phyloP scores from a whole-genome alignment of 2,888 invertebrate species.

The Deroplatys truncata region DNA sequence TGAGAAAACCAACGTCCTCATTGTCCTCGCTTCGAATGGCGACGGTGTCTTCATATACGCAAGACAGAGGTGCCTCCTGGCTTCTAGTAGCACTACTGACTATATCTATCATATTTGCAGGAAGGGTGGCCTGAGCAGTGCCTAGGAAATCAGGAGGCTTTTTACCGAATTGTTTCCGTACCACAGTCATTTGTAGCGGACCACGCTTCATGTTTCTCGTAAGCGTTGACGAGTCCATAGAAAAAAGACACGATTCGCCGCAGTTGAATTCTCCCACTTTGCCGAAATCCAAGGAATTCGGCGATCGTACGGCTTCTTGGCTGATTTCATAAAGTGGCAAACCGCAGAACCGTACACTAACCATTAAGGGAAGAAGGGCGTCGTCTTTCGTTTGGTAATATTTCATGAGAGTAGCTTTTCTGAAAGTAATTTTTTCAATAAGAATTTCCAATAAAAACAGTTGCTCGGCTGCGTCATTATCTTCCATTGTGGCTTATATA shows the following conservation, averaged over 20 bases:
- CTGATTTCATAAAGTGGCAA: slow-evolving; percentile 36
- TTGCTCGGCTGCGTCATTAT: slow-evolving; percentile 10
- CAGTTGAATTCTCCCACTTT: slow-evolving; percentile 15
- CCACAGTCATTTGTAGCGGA: slow-evolving; percentile 25
- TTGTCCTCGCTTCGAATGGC: slow-evolving; percentile 49
- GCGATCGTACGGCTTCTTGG: slow-evolving; percentile 33
- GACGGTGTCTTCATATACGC: slow-evolving; percentile 59
- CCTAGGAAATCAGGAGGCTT: neutral
- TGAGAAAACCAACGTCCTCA: slow-evolving; percentile 52
- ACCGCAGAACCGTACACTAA: slow-evolving; percentile 35
- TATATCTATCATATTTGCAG: slow-evolving; percentile 33
- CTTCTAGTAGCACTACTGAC: slow-evolving; percentile 33
- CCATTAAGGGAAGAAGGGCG: slow-evolving; percentile 26
- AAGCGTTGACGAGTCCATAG: slow-evolving; percentile 25
- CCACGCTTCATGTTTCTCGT: slow-evolving; percentile 15
- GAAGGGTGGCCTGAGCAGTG: neutral
- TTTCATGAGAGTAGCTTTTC: neutral
- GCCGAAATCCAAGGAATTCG: neutral
- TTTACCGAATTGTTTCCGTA: neutral
- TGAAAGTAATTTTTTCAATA: slow-evolving; percentile 17
- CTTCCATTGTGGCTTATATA: neutral
- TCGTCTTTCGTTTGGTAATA: neutral
- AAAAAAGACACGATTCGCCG: slow-evolving; percentile 28
- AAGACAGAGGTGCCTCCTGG: slow-evolving; percentile 40
- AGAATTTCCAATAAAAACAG: slow-evolving; percentile 28